Evolutionary conservation across 2,797 vertebrate species (phyloP), one percentile per base, ranked within the genome.

Genomic region (Orientallactaga sibirica): DNA sequence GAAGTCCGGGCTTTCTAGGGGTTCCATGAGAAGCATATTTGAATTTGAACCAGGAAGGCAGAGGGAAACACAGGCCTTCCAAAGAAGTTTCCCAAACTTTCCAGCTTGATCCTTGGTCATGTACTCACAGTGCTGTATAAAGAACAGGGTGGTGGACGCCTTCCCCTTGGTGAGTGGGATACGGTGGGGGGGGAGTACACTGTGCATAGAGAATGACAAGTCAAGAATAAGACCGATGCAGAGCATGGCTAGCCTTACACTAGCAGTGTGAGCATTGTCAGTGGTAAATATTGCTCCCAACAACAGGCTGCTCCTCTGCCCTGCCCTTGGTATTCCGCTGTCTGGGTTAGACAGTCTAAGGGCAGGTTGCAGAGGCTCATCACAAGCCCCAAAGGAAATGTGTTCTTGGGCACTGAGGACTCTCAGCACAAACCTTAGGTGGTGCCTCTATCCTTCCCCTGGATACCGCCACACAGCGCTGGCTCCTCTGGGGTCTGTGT

Each of bases 31-130:
- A 82, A 80, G 27, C 16, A 25, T 41, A 18, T 58, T 90, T 80
- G 66, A 85, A 93, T 80, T 29, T 83, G 80, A 33, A 24, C 12
- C 67, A 68, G 64, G 68, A 62, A 93, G 33, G 48, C 58, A 74
- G 62, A 90, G 37, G 62, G 58, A 64, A 95, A 84, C 41, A 82
- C 91, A 93, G 62, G 22, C 37, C 86, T 76, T 88, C 33, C 78
- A 91, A 83, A 83, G 5, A 48, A 61, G 67, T 70, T 88, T 88
- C 58, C 48, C 2, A 92, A 91, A 52, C 16, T n/a, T 86, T 74
- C 85, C 3, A 0, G 33, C 41, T 48, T 77, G 16, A 24, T 86
- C 70, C 41, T 88, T 67, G 27, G 62, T 66, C 43, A 66, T 75
- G 71, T 37, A 41, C 67, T 92, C 55, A 52, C 52, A 73, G 80